phyloP scores from a whole-genome alignment of 2,888 invertebrate genomes.

The Oxyteleia sp. region DNA sequence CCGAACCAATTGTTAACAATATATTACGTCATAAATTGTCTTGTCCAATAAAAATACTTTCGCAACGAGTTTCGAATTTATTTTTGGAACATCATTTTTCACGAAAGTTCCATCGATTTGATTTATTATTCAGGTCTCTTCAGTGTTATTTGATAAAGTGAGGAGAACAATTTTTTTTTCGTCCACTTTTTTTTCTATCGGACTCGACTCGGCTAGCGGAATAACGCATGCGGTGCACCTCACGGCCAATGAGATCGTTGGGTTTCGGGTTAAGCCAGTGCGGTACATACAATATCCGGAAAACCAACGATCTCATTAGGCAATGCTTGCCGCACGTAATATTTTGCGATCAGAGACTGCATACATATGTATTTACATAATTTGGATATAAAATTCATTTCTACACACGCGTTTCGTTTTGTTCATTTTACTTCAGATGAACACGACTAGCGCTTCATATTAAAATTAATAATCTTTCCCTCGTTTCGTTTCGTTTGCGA shows the following conservation, averaged over 20 bases:
- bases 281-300: conserved; percentile 62
- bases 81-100: conserved; percentile 3
- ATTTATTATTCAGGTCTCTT: conserved; percentile 19
- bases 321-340: conserved; percentile 59
- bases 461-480: conserved; percentile 24
- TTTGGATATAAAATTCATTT: conserved; percentile 37
- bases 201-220: conserved; percentile 29
- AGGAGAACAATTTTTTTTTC: conserved; percentile 17
- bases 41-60: conserved; percentile 13
- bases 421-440: conserved; percentile 6
- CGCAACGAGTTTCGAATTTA: conserved; percentile 7
- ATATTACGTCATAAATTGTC: conserved; percentile 6
- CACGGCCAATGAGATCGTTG: conserved; percentile 51
- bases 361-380: conserved; percentile 40
- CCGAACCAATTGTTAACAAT: conserved; percentile 4
- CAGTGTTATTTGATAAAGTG: conserved; percentile 28
- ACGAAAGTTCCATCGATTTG: conserved; percentile 17
- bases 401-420: neutral
- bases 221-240: conserved; percentile 51
- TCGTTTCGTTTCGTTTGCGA: neutral
- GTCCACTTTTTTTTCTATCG: conserved; percentile 6
- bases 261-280: conserved; percentile 61
- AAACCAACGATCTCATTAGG: conserved; percentile 70
- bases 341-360: conserved; percentile 51
- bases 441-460: conserved; percentile 15